Percentiles rank a stretch among this genome's conserved stretches.
Evolutionary conservation across 1,140 invertebrate species (phyloP).

Genomic region (Hestina assimilis): DNA sequence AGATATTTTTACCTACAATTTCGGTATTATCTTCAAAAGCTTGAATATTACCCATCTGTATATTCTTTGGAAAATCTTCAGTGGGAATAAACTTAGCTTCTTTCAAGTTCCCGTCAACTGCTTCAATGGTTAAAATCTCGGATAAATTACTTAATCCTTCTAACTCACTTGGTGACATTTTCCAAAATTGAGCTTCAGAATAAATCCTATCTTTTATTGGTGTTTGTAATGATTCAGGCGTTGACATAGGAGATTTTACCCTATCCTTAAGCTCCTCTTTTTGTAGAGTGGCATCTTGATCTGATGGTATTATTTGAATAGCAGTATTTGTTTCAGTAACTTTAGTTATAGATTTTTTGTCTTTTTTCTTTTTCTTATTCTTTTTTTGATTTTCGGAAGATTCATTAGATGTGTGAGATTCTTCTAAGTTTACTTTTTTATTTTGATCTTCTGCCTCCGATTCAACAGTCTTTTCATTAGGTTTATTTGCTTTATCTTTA

Average conservation of each 20-base stretch:
- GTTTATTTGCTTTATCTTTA: conserved; percentile 39
- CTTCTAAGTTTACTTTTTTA: conserved; percentile 23
- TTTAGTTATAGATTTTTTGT: conserved; percentile 40
- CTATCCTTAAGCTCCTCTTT: conserved; percentile 14
- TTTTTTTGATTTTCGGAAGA: conserved; percentile 45
- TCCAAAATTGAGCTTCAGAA: conserved; percentile 71
- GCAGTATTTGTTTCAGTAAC: conserved; percentile 24
- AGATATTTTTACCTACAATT: background rate
- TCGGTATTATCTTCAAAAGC: background rate
- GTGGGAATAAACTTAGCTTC: background rate
- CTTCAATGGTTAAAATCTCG: conserved; percentile 48
- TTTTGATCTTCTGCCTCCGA: conserved; percentile 13
- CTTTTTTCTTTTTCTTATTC: conserved; percentile 63
- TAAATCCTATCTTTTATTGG: conserved; percentile 67
- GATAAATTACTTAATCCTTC: conserved; percentile 37
- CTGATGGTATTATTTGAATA: conserved; percentile 34
- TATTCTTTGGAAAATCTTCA: background rate
- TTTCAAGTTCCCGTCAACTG: conserved; percentile 10
- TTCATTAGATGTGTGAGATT: conserved; percentile 23
- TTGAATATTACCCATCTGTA: background rate
- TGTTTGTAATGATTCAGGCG: conserved; percentile 62
- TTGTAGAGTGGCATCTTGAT: conserved; percentile 27
- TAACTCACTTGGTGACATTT: conserved; percentile 47
- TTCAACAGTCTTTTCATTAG: conserved; percentile 22
- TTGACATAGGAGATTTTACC: conserved; percentile 42